Percentiles rank a stretch among this genome's conserved stretches.
Evolutionary conservation across 1,140 invertebrate genomes (phyloP).

Genomic region (Thalassaphorura encarpata): DNA sequence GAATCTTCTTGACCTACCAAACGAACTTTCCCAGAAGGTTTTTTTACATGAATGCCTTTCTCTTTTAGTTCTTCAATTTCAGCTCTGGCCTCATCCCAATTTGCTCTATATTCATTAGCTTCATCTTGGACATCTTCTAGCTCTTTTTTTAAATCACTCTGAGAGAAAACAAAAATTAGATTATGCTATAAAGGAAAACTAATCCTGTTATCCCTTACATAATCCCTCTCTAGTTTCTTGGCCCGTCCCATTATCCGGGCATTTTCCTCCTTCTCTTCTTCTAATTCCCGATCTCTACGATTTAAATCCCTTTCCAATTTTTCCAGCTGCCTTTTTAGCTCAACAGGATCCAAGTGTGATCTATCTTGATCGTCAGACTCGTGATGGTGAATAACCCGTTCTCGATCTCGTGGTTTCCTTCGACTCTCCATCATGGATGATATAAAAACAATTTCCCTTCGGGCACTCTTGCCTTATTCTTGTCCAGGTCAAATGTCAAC

Average conservation of each 20-base stretch:
- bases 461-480: too few species aligned
- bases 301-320: constrained; percentile 19
- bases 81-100: constrained; percentile 19
- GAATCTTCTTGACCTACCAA: constrained; percentile 4
- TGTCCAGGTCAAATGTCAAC: too few species aligned
- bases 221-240: constrained; percentile 26
- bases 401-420: neutral
- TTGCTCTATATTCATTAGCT: constrained; percentile 21
- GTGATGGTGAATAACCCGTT: neutral
- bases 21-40: neutral
- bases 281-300: constrained; percentile 20
- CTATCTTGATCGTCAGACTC: neutral
- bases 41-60: neutral
- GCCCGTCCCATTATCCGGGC: constrained; percentile 18
- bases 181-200: neutral
- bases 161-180: neutral
- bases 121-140: constrained; percentile 26
- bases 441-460: too few species aligned
- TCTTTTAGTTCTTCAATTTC: too few species aligned
- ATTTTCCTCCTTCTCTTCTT: constrained; percentile 23
- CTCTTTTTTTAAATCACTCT: constrained; percentile 26
- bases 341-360: neutral
- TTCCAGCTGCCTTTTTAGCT: constrained; percentile 8
- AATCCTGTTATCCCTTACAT: neutral
- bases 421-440: too few species aligned